Base-by-base conservation (phyloP, 2,797 vertebrate genomes). In the Oceanodroma leucorhoa region DNA sequence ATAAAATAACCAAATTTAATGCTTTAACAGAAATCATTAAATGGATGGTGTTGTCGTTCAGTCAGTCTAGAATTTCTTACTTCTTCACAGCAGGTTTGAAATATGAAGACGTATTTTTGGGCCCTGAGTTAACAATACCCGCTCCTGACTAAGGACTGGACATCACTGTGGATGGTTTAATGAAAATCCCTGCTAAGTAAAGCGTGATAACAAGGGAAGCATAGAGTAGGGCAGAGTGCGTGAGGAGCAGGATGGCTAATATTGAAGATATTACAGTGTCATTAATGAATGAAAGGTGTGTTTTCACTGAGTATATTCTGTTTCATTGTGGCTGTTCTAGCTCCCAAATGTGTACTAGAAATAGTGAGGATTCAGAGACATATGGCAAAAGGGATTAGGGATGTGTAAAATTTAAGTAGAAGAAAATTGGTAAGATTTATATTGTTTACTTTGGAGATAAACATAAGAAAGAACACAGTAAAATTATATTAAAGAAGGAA, bases 1-100 rank as follows among this genome's bases (percentile, higher is more conserved):
- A 20, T 79, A 93, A 94, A 95, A 82, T 87, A 90, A 71, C 71
- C 77, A 92, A 81, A 96, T 96, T 40, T 91, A 86, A 69, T 92
- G 78, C 79, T 90, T 84, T 93, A 91, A 67, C 77, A 70, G 58
- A 62, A 94, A 92, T 67, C 61, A n/a, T 88, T 92, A 89, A 75
- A 48, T 48, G 53, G 32, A 62, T 65, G 50, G 60, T 62, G 30
- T 23, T 67, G 32, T 64, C 4, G 0, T 93, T 89, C 89, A 43
- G 16, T 51, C 58, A 82, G 93, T 62, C 54, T 78, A 9, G 15
- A 80, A 81, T 93, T 76, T 51, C 82, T 92, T 72, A 70, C 57
- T 87, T 46, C 57, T 87, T 73, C 64, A 67, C 1, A 9, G 48
- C 0, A 10, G 48, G 32, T 82, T 79, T 82, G 50, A 87, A 91